Conservation (phyloP, 2,888 invertebrate genomes). For the Calliphora vomitoria region DNA sequence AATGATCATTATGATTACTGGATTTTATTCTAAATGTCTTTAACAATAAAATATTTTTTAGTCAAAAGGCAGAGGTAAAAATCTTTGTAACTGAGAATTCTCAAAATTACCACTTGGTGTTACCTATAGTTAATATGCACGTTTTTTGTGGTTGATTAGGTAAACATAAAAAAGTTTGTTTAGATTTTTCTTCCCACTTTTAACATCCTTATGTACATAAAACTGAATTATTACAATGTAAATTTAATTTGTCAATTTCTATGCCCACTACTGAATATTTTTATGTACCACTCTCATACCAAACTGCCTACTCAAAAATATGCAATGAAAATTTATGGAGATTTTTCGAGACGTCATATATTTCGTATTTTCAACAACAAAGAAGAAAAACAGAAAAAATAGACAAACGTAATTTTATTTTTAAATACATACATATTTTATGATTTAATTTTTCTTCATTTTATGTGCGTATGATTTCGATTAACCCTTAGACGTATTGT, state of each 20-base stretch:
- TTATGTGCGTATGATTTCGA: background rate
- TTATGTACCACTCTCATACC: background rate
- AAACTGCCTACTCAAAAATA: slow-evolving; percentile 38
- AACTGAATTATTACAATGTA: background rate
- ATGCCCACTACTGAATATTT: slow-evolving; percentile 24
- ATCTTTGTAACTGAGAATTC: too few relatives aligned
- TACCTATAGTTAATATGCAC: too few relatives aligned
- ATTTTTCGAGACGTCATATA: slow-evolving; percentile 14
- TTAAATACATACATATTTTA: slow-evolving; percentile 22
- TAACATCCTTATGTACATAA: background rate
- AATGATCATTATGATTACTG: too few relatives aligned
- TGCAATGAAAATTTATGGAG: slow-evolving; percentile 41
- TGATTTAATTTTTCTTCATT: background rate
- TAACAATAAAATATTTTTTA: too few relatives aligned
- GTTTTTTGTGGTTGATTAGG: too few relatives aligned
- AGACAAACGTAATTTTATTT: slow-evolving; percentile 35
- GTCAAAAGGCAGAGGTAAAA: too few relatives aligned
- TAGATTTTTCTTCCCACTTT: background rate
- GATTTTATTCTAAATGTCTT: too few relatives aligned
- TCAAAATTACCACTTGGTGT: too few relatives aligned
- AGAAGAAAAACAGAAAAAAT: slow-evolving; percentile 15
- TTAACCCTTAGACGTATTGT: slow-evolving; percentile 46
- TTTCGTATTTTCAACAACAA: slow-evolving; percentile 6
- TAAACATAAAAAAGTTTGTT: too few relatives aligned
- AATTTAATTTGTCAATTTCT: slow-evolving; percentile 21